Percentiles rank a stretch among this genome's conserved stretches.
Conservation (phyloP, 2,797 vertebrate species). For the Enteromius treurensis region DNA sequence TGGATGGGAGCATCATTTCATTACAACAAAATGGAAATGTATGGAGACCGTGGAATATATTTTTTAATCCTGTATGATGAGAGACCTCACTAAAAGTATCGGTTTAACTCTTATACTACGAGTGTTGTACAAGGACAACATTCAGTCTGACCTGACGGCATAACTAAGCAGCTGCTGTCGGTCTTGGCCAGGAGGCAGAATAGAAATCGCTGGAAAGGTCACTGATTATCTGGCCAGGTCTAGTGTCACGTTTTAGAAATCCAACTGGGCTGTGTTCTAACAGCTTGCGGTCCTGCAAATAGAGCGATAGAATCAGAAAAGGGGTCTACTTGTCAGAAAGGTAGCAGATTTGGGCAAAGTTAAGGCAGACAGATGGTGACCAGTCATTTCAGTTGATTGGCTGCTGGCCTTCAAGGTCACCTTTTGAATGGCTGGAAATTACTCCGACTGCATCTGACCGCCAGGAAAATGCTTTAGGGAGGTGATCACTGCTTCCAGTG, state of each 20-base stretch:
- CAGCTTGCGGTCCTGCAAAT: conserved; percentile 64
- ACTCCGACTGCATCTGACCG: conserved; percentile 21
- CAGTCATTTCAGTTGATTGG: conserved; percentile 49
- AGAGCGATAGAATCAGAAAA: conserved; percentile 67
- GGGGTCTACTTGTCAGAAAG: conserved; percentile 57
- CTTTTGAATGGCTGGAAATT: conserved; percentile 41
- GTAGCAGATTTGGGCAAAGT: conserved; percentile 35
- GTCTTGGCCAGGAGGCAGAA: conserved; percentile 51
- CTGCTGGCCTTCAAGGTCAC: conserved; percentile 52
- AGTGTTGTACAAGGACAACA: neutral
- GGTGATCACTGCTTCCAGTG: neutral
- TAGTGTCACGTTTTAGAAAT: conserved; percentile 64
- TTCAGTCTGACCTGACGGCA: conserved; percentile 48
- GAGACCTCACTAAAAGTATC: neutral
- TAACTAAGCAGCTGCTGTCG: conserved; percentile 63
- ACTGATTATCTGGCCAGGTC: conserved; percentile 67
- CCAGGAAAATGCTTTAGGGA: conserved; percentile 18
- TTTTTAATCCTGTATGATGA: neutral
- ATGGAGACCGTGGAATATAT: neutral
- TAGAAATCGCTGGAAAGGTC: conserved; percentile 64
- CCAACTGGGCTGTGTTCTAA: conserved; percentile 66
- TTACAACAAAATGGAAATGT: conserved; percentile 48
- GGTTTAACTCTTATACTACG: neutral
- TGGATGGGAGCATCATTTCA: conserved; percentile 49
- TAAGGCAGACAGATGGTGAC: conserved; percentile 50